Base-by-base conservation (phyloP, 2,888 invertebrate genomes). In the Cyclophora albipunctata region DNA sequence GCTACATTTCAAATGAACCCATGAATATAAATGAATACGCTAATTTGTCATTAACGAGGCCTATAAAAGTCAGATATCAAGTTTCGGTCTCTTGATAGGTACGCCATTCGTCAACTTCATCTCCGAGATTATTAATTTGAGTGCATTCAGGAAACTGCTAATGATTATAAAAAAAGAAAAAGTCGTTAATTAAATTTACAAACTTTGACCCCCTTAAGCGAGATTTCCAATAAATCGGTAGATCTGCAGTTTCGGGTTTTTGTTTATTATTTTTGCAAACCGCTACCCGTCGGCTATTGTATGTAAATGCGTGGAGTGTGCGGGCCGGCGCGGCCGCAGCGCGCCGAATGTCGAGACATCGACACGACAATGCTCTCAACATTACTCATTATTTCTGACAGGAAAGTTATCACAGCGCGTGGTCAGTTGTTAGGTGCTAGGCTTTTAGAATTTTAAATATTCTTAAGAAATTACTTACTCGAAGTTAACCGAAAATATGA, bases 211-310 rank as follows among this genome's bases (percentile, higher is more conserved):
- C 57, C 55, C 49, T 63, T 64, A 57, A 42, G 45, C 45, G 49
- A 58, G 47, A 56, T 64, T 64, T 64, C 49, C 56, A 59, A 65
- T 58, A 57, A 56, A 57, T 60, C 49, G 58, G 51, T 60, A 62
- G 63, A 66, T 64, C 58, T 62, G 57, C 47, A 57, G 52, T 64
- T 64, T 61, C 54, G 50, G 52, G 57, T 68, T 65, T 68, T 59
- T 60, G 63, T 67, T 64, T 60, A 64, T 69, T 62, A 65, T 20
- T 42, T 66, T 70, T 52, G 64, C 65, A 54, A 53, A 62, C 67
- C 69, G 69, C 69, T 72, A 66, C 60, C 53, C 62, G 66, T 20
- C 20, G 52, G 54, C 66, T 58, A 78, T 79, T 79, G 79, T 79
- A 78, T 78, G 78, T 70, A 66, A 78, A 78, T 78, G 48, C 57